Evolutionary conservation across 2,797 vertebrate genomes (phyloP), one percentile per base, ranked within the genome.

Genomic region (Sebastes vulpes): DNA sequence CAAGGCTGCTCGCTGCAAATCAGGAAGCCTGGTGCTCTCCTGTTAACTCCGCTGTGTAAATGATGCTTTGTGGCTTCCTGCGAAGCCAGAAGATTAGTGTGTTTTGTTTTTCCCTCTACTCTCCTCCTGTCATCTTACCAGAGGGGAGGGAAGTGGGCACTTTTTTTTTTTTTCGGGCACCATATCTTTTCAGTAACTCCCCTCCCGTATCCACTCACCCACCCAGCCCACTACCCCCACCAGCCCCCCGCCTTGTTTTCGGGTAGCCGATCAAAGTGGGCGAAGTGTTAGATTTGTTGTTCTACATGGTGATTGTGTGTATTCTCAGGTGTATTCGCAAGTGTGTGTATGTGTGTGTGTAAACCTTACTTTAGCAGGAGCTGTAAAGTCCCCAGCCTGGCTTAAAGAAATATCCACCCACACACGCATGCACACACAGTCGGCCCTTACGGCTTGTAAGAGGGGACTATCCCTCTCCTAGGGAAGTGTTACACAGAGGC

Each of bases 1-100:
- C 97, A 98, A 96, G 96, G 97, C 97, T 96, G 95, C 94, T 96
- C 95, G 95, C 95, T 97, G 97, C 97, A 98, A 99, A 98, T 97
- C 97, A 97, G 94, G 93, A 89, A 94, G 91, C 91, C 95, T 90
- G 95, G 88, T 86, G 89, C 92, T 93, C 93, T 90, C 90, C 92
- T 93, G 93, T 94, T 95, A 95, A 92, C 92, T 92, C 92, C 81
- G 74, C 91, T 90, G 90, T 93, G 94, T 95, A 95, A 95, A 95
- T 94, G 92, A 93, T 93, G 93, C 94, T 94, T 90, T 94, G 93
- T 93, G 93, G 90, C 90, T 93, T 94, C 92, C 92, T 91, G 89
- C 87, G 75, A 93, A 93, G 89, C 91, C 89, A 85, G 86, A 89
- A 95, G 93, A 96, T 95, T 95, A 95, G 92, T 92, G 89, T 89